Evolutionary conservation across 2,113 vertebrate species (phyloP).

Genomic region (Chaetura pelagica): DNA sequence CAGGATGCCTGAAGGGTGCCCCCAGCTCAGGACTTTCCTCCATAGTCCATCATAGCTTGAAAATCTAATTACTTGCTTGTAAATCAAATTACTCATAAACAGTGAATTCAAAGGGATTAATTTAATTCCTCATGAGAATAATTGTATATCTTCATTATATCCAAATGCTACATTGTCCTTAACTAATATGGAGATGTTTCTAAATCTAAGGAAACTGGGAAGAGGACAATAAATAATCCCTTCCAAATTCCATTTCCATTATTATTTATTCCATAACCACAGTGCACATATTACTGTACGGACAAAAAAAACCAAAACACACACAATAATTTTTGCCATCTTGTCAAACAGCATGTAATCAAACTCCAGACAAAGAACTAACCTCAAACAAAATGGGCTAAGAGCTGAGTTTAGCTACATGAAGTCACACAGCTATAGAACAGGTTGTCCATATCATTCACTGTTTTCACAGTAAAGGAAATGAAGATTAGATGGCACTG

Average conservation of each 20-base stretch:
- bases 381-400: background rate
- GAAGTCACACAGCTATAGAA: background rate
- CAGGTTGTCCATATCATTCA: background rate
- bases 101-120: background rate
- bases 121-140: background rate
- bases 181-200: background rate
- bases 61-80: background rate
- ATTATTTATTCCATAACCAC: constrained; percentile 25
- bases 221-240: background rate
- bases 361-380: background rate
- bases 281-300: background rate
- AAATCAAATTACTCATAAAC: background rate
- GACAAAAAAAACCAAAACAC: constrained; percentile 23
- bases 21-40: background rate
- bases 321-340: background rate
- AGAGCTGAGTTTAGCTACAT: background rate
- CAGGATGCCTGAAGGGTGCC: background rate
- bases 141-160: background rate
- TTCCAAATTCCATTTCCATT: constrained; percentile 8
- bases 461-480: background rate
- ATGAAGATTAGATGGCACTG: background rate
- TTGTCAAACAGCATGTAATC: background rate
- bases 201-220: background rate
- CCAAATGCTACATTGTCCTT: constrained; percentile 13
- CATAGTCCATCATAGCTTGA: no score